A percentile compares a stretch with the other conserved stretches of the same genome.
Conservation (phyloP, 2,113 vertebrate species). For the Archilochus colubris region DNA sequence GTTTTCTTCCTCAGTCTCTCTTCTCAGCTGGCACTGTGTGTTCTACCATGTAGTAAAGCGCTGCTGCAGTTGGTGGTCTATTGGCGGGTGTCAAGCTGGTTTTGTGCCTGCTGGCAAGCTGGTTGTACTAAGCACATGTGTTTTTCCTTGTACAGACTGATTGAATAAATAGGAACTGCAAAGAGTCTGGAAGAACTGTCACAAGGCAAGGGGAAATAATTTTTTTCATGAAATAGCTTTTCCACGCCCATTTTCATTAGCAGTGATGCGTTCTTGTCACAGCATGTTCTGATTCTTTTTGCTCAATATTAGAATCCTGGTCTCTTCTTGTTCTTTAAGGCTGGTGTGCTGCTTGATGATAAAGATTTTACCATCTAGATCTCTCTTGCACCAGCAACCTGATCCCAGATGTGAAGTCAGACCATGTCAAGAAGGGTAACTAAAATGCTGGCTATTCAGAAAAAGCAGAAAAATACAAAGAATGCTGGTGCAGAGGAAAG, state of each 20-base stretch:
- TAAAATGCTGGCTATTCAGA: not conserved
- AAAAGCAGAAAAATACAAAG: not conserved
- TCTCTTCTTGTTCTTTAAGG: not conserved
- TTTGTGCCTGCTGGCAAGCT: conserved; percentile 44
- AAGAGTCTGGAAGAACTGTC: conserved; percentile 21
- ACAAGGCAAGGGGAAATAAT: not conserved
- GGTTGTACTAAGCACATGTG: not conserved
- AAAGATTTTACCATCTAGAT: not conserved
- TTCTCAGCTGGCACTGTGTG: not conserved
- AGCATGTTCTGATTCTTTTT: not conserved
- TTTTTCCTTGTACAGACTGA: conserved; percentile 45
- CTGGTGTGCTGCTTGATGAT: not conserved
- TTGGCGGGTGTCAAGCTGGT: not conserved
- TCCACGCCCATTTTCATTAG: not conserved
- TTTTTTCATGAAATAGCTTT: not conserved
- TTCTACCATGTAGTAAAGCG: not conserved
- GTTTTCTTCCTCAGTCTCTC: not conserved
- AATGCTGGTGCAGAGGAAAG: not conserved
- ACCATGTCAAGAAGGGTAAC: not conserved
- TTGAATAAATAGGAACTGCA: conserved; percentile 12
- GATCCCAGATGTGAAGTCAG: not conserved
- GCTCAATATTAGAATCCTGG: not conserved
- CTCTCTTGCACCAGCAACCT: not conserved
- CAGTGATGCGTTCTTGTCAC: not conserved
- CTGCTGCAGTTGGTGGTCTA: conserved; percentile 29